Percentiles rank a stretch among this genome's conserved stretches.
Conservation (phyloP, 2,797 vertebrate genomes). For the Sebastes jordani region DNA sequence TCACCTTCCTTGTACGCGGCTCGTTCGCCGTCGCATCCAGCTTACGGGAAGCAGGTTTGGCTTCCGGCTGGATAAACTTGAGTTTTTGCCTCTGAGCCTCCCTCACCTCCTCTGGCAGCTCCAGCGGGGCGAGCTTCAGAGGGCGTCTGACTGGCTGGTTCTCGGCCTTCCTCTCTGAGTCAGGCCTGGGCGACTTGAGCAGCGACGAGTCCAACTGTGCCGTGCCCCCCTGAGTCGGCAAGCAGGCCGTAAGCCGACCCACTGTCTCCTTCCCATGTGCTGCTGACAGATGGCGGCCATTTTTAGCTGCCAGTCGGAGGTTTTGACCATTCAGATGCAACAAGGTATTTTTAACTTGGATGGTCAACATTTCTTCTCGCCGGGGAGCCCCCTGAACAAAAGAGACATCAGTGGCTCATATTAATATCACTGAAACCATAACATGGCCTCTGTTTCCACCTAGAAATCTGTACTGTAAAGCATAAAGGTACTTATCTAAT, state of each 20-base stretch:
- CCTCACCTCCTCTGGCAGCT: slow-evolving; percentile 78
- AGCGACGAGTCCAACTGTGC: slow-evolving; percentile 39
- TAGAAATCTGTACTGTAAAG: not conserved
- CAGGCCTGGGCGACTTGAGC: slow-evolving; percentile 36
- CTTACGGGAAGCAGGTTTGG: slow-evolving; percentile 61
- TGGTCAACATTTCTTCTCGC: slow-evolving; percentile 61
- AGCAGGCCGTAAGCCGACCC: slow-evolving; percentile 48
- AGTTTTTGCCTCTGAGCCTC: slow-evolving; percentile 83
- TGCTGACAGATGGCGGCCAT: slow-evolving; percentile 62
- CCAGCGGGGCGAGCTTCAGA: slow-evolving; percentile 82
- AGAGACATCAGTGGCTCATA: slow-evolving; percentile 35
- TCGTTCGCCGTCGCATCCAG: slow-evolving; percentile 36
- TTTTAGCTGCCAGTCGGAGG: slow-evolving; percentile 77
- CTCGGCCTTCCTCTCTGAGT: slow-evolving; percentile 37
- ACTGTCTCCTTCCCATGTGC: slow-evolving; percentile 44
- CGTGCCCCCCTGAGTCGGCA: slow-evolving; percentile 31
- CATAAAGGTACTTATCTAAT: not conserved
- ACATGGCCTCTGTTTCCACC: not conserved
- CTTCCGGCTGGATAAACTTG: slow-evolving; percentile 69
- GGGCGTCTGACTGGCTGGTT: slow-evolving; percentile 69
- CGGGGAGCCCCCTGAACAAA: slow-evolving; percentile 63
- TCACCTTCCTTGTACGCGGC: slow-evolving; percentile 32
- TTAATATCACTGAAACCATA: not conserved
- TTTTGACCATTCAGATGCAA: slow-evolving; percentile 75
- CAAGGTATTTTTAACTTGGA: slow-evolving; percentile 72